Evolutionary conservation across 2,113 vertebrate species (phyloP), one percentile per base, ranked within the genome.

Genomic region (Salvator merianae): DNA sequence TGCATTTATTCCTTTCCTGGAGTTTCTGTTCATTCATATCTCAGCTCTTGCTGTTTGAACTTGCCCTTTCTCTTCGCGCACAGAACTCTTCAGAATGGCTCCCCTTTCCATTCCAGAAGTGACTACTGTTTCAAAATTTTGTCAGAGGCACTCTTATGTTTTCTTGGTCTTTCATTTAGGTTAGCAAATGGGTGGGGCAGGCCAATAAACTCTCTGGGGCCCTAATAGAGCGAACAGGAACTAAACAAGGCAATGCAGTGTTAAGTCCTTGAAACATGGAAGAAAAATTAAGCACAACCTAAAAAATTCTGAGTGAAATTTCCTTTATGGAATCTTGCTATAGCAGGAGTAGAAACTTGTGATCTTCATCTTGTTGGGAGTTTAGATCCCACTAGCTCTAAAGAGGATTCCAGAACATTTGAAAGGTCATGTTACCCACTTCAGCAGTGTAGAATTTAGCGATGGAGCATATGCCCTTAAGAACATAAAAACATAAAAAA

Each of bases 121-220:
- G 82, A 86, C 88, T 84, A 73, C 5, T 88, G 55, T 92, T 89
- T 85, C 83, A 90, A 91, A 88, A 79, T 18, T 82, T 83, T 83
- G 78, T 88, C 1, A 65, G 85, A 47, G 38, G 77, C 68, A 85
- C 30, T 62, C 32, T 32, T 34, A 34, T 32, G 68, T 6, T 16
- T 16, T 34, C 9, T 69, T 34, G n/a, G 72, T 74, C 9, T 18
- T 82, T 84, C 34, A 65, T 66, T 59, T 59, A 59, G 18, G 55
- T 5, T 20, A n/a, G 38, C 47, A 12, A 10, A 0, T 0, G 22
- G 7, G 36, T 1, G 34, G 53, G 68, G 84, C 30, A 12, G 16
- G n/a, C 24, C 18, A 2, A 82, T 24, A 8, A 47, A 0, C 1
- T 24, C 40, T 79, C 77, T 0, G 0, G 2, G 0, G 28, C 4